These are phyloP conservation scores for Petaurus breviceps DNA, from an alignment of 2,113 vertebrate genomes.

Conservation along the genomic window DNA sequence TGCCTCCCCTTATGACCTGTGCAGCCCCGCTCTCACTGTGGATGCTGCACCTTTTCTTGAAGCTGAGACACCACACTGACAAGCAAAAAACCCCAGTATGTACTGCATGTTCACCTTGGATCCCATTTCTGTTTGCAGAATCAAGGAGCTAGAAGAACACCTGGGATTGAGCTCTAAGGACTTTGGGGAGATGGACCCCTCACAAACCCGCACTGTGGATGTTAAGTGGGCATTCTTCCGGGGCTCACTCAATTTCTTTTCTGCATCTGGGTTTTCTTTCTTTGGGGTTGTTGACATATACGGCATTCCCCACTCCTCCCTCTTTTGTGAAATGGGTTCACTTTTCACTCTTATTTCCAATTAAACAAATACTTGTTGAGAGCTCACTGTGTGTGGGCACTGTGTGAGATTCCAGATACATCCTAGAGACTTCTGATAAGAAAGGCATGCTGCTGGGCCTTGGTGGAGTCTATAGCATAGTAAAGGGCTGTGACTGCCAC, in stretches of 20 bases:
- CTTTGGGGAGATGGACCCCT: background rate
- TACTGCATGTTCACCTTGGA: background rate
- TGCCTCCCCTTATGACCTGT: background rate
- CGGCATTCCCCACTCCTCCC: background rate
- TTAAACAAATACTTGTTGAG: background rate
- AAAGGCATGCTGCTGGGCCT: background rate
- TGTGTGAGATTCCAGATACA: background rate
- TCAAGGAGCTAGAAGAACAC: background rate
- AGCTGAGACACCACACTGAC: background rate
- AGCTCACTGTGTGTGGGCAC: background rate
- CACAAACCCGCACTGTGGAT: background rate
- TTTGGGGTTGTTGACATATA: background rate
- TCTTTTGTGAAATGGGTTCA: no score
- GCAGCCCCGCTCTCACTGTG: background rate
- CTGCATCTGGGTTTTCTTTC: background rate
- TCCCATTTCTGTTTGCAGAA: background rate
- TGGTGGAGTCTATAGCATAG: background rate
- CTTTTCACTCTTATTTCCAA: background rate
- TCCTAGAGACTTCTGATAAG: background rate
- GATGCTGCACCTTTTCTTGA: background rate
- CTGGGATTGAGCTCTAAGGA: no score
- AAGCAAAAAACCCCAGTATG: background rate
- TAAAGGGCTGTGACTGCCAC: background rate
- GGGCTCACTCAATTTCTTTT: background rate
- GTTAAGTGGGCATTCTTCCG: background rate